These are phyloP conservation scores for Amphiprion clarkii DNA, from an alignment of 2,797 vertebrate genomes.

Conservation along the genomic window DNA sequence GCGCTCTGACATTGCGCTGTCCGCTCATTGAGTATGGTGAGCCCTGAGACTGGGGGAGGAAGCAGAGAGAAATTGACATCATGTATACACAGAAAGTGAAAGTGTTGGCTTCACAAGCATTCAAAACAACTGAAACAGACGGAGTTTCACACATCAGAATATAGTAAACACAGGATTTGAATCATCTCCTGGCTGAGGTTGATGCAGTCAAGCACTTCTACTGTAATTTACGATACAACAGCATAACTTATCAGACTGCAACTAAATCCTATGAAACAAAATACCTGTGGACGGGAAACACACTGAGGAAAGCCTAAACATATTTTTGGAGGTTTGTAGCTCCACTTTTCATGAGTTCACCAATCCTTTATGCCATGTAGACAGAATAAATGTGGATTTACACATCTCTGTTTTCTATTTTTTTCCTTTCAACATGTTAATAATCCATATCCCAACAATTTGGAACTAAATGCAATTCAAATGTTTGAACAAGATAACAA, in stretches of 20 bases:
- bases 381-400: neutral
- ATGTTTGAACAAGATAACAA: too few species aligned
- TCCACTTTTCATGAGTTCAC: neutral
- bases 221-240: too few species aligned
- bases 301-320: neutral
- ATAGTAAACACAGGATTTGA: constrained; percentile 1
- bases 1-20: constrained; percentile 99
- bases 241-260: neutral
- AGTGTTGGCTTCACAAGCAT: constrained; percentile 1
- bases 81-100: constrained; percentile 28
- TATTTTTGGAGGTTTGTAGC: neutral
- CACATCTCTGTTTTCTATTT: too few species aligned
- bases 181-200: neutral
- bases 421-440: too few species aligned
- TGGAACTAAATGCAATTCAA: too few species aligned
- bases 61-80: constrained; percentile 36
- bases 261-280: neutral
- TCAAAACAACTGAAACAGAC: constrained; percentile 27
- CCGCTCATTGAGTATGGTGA: constrained; percentile 99
- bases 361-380: neutral
- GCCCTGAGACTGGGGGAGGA: constrained; percentile 88
- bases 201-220: neutral
- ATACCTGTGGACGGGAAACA: neutral
- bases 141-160: neutral
- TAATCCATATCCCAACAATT: too few species aligned